Evolutionary conservation across 2,888 invertebrate species (phyloP).

Genomic region (Ypsolopha scabrella): DNA sequence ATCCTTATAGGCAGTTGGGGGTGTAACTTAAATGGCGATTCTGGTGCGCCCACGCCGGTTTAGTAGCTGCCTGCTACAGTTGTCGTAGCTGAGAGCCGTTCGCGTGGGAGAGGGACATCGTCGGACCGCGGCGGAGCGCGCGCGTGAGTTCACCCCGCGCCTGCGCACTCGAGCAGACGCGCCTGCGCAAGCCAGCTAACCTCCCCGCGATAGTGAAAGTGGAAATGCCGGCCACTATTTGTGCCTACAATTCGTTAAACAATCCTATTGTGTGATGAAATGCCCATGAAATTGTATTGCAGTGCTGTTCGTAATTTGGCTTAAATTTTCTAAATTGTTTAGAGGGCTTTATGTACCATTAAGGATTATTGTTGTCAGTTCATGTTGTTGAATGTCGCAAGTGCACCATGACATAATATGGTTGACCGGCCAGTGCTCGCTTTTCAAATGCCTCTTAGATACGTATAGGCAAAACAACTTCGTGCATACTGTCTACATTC

Average conservation of each 20-base stretch:
- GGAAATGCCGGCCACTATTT: conserved; percentile 13
- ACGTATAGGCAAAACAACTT: too few relatives aligned
- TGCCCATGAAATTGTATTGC: background rate
- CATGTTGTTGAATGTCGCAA: conserved; percentile 24
- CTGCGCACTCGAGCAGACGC: conserved; percentile 48
- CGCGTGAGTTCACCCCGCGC: conserved; percentile 55
- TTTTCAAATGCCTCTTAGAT: too few relatives aligned
- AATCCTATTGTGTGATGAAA: conserved; percentile 8
- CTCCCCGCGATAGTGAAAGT: conserved; percentile 49
- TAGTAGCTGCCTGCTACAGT: conserved; percentile 27
- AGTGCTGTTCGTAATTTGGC: background rate
- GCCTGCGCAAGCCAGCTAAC: conserved; percentile 17
- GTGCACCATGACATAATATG: conserved; percentile 8
- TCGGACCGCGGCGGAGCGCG: conserved; percentile 19
- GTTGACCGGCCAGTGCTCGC: background rate
- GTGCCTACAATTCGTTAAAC: conserved; percentile 20
- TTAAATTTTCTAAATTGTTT: background rate
- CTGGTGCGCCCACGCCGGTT: conserved; percentile 46
- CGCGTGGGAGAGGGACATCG: conserved; percentile 36
- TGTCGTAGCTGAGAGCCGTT: conserved; percentile 17
- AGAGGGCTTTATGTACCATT: background rate
- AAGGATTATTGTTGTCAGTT: background rate
- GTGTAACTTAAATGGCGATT: conserved; percentile 53
- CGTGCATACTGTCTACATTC: too few relatives aligned
- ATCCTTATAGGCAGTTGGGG: conserved; percentile 19